Evolutionary conservation across 1,140 invertebrate genomes (phyloP).

Genomic region (Caenorhabditis briggsae): DNA sequence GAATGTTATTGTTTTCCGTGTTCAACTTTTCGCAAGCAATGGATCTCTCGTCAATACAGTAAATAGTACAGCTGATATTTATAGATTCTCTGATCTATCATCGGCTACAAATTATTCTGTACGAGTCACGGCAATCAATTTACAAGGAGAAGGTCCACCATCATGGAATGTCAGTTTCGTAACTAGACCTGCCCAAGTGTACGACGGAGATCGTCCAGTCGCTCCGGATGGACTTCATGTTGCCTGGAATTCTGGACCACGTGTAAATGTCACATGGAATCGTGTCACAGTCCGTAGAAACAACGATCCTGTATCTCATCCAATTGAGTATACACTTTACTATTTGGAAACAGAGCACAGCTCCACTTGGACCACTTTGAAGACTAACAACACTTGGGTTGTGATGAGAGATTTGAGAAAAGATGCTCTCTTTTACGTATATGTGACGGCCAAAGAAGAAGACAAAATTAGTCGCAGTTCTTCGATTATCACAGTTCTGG

Average conservation of each 20-base stretch:
- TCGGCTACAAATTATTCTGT: slow-evolving; percentile 28
- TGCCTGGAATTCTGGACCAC: slow-evolving; percentile 58
- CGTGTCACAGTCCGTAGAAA: slow-evolving; percentile 14
- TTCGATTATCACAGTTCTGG: slow-evolving; percentile 49
- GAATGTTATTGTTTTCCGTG: slow-evolving; percentile 10
- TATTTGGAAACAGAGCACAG: slow-evolving; percentile 30
- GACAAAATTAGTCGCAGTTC: slow-evolving; percentile 43
- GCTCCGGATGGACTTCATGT: slow-evolving; percentile 46
- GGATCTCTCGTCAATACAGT: background rate
- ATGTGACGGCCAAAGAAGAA: slow-evolving; percentile 48
- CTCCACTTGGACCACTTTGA: slow-evolving; percentile 28
- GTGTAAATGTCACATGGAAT: slow-evolving; percentile 61
- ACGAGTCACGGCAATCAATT: slow-evolving; percentile 23
- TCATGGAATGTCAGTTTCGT: slow-evolving; percentile 62
- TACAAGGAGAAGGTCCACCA: slow-evolving; percentile 54
- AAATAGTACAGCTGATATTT: slow-evolving; percentile 56
- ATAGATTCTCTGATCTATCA: slow-evolving; percentile 1
- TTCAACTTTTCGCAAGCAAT: slow-evolving; percentile 45
- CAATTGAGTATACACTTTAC: slow-evolving; percentile 38
- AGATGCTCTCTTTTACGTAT: slow-evolving; percentile 55
- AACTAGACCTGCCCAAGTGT: slow-evolving; percentile 29
- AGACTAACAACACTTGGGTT: slow-evolving; percentile 58
- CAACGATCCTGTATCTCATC: background rate
- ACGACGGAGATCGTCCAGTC: slow-evolving; percentile 46
- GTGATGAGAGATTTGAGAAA: slow-evolving; percentile 55